Evolutionary conservation across 2,797 vertebrate genomes (phyloP).

Genomic region (Acanthis flammea): DNA sequence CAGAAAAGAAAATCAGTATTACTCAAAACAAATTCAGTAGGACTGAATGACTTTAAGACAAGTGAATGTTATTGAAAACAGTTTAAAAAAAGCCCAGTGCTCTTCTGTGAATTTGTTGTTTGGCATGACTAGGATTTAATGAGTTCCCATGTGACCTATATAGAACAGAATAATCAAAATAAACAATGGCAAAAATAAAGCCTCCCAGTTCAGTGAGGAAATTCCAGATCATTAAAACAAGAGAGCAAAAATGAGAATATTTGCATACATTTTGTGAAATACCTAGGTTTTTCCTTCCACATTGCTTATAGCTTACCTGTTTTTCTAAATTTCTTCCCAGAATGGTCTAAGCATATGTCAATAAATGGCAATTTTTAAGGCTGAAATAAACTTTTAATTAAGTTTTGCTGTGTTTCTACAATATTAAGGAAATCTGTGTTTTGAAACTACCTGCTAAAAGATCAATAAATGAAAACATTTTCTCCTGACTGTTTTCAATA

Average conservation of each 20-base stretch:
- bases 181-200: background rate
- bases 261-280: background rate
- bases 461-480: background rate
- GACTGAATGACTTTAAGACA: background rate
- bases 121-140: slow-evolving; percentile 21
- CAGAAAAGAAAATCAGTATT: background rate
- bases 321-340: background rate
- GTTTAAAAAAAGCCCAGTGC: background rate
- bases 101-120: background rate
- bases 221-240: background rate
- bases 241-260: background rate
- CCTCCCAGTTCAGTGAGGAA: background rate
- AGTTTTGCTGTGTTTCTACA: background rate
- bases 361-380: background rate
- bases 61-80: background rate
- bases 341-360: background rate
- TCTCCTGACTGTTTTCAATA: background rate
- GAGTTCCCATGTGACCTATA: slow-evolving; percentile 38
- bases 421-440: background rate
- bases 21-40: background rate
- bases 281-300: background rate
- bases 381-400: background rate
- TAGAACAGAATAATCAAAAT: slow-evolving; percentile 22
- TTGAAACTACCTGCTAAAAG: background rate
- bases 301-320: background rate